Conservation (phyloP, 2,797 vertebrate genomes). For the Saguinus oedipus region DNA sequence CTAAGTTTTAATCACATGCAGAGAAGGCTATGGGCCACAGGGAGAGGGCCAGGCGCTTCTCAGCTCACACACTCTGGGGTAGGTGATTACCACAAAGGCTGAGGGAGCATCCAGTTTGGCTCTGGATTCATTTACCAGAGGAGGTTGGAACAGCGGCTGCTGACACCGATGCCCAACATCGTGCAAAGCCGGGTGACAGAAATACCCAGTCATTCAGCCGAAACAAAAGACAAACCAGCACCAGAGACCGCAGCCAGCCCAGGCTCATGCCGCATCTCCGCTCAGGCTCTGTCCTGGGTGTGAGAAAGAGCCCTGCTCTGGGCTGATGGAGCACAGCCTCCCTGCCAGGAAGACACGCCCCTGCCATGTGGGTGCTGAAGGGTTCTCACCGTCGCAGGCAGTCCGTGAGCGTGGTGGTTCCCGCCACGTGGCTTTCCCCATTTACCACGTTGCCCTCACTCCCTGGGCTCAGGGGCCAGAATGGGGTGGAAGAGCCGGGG, state of each 20-base stretch:
- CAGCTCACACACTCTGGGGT: too few species aligned
- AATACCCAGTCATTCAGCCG: background rate
- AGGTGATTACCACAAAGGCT: too few species aligned
- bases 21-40: background rate
- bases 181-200: background rate
- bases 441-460: constrained; percentile 95
- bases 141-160: fast-evolving
- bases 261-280: background rate
- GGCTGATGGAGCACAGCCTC: background rate
- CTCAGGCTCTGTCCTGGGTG: too few species aligned
- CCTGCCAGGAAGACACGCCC: background rate
- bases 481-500: constrained; percentile 96
- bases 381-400: constrained; percentile 93
- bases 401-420: constrained; percentile 97
- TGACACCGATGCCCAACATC: background rate
- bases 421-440: constrained; percentile 94
- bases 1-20: background rate
- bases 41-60: fast-evolving
- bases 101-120: background rate
- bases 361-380: fast-evolving
- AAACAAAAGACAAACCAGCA: background rate
- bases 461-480: constrained; percentile 98
- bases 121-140: background rate
- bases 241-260: fast-evolving
- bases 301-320: background rate